A percentile compares a stretch with the other conserved stretches of the same genome.
phyloP scores from a whole-genome alignment of 2,113 vertebrate species.

The Pterocles orientalis region DNA sequence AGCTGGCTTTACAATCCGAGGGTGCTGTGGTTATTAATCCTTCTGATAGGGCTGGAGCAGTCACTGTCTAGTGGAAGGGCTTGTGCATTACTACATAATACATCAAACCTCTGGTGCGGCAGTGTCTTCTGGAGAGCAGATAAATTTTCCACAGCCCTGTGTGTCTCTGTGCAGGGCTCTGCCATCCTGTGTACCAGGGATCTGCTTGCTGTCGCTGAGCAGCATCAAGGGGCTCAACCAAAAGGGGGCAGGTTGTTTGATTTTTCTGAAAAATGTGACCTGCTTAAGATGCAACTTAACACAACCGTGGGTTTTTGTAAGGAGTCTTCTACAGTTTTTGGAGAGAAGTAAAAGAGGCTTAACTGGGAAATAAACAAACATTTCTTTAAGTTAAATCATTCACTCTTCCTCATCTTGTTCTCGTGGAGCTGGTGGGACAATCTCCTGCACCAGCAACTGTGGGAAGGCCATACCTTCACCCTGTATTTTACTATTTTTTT shows the following conservation, averaged over 20 bases:
- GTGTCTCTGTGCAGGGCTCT: not conserved
- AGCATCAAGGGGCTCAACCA: not conserved
- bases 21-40: slow-evolving; percentile 17
- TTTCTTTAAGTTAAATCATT: not conserved
- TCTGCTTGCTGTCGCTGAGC: not conserved
- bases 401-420: not conserved
- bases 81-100: not conserved
- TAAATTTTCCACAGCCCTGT: not conserved
- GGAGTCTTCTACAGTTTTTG: not conserved
- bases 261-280: not conserved
- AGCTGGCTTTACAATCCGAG: not conserved
- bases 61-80: not conserved
- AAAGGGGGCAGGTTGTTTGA: not conserved
- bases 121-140: not conserved
- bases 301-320: not conserved
- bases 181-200: fast-evolving
- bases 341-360: not conserved
- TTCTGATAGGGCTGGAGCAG: not conserved
- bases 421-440: not conserved
- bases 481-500: not conserved
- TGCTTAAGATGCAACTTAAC: not conserved
- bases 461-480: not conserved
- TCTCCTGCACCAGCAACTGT: fast-evolving
- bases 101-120: not conserved
- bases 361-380: not conserved